phyloP scores from a whole-genome alignment of 2,888 invertebrate species.

The Andrena minutula region DNA sequence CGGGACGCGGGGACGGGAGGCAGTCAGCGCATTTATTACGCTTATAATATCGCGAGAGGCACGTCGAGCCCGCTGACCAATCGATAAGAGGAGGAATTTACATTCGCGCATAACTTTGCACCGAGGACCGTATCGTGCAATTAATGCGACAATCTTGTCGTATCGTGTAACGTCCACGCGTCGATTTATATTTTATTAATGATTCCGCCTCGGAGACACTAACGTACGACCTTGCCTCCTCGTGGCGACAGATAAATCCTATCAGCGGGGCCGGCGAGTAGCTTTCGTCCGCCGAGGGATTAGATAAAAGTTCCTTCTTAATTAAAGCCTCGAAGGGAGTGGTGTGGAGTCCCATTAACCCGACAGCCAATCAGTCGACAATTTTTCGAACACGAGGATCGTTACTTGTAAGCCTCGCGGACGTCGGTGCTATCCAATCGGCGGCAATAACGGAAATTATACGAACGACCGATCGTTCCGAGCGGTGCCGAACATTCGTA shows the following conservation, averaged over 20 bases:
- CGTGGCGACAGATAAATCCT: background rate
- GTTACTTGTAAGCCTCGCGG: background rate
- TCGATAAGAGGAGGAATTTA: constrained; percentile 47
- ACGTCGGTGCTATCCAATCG: background rate
- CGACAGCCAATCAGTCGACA: no score
- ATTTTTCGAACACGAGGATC: background rate
- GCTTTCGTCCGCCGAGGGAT: background rate
- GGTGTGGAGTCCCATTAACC: background rate
- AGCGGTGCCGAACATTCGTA: background rate
- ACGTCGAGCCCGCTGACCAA: constrained; percentile 10
- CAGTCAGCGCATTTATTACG: constrained; percentile 14
- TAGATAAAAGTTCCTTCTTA: constrained; percentile 13
- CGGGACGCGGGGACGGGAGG: background rate
- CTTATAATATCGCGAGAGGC: constrained; percentile 8
- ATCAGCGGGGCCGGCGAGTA: background rate
- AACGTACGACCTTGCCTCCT: background rate
- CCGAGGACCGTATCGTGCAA: constrained; percentile 38
- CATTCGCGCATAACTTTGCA: constrained; percentile 26
- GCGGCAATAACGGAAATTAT: background rate
- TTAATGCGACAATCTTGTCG: constrained; percentile 47
- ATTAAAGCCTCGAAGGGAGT: background rate
- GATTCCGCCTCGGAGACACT: constrained; percentile 9
- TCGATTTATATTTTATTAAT: constrained; percentile 42
- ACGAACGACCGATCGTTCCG: background rate
- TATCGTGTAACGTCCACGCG: constrained; percentile 22